Percentiles rank a stretch among this genome's conserved stretches.
Evolutionary conservation across 2,113 vertebrate species (phyloP).

Genomic region (Prietella phreatophila): DNA sequence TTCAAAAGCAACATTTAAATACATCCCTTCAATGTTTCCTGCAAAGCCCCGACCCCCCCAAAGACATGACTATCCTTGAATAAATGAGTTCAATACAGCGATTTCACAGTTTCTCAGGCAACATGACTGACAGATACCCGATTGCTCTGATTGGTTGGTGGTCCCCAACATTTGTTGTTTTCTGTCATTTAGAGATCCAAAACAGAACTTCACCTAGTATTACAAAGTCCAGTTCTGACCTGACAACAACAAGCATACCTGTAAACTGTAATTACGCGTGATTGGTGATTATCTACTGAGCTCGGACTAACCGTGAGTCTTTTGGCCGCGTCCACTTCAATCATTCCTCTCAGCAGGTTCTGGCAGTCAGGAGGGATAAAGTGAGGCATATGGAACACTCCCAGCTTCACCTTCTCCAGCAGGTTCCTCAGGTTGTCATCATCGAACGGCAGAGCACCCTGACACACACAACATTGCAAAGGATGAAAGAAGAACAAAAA

Average conservation of each 20-base stretch:
- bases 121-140: neutral
- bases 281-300: neutral
- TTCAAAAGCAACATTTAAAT: neutral
- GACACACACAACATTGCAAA: constrained; percentile 6
- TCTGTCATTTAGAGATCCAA: neutral
- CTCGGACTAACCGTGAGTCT: constrained; percentile 83
- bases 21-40: neutral
- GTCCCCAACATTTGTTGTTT: neutral
- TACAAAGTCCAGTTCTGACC: neutral
- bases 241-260: neutral
- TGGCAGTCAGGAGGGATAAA: constrained; percentile 94
- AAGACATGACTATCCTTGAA: neutral
- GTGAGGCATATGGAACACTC: constrained; percentile 91
- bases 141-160: neutral
- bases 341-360: constrained; percentile 91
- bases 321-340: constrained; percentile 91
- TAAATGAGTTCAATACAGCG: neutral
- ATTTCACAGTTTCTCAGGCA: neutral
- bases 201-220: neutral
- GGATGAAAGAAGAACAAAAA: neutral
- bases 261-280: neutral
- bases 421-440: constrained; percentile 86
- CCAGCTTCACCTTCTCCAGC: constrained; percentile 83
- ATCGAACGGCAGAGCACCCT: constrained; percentile 83
- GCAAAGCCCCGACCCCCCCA: neutral